Evolutionary conservation across 2,888 invertebrate genomes (phyloP).

Genomic region (Galerucella nymphaeae): DNA sequence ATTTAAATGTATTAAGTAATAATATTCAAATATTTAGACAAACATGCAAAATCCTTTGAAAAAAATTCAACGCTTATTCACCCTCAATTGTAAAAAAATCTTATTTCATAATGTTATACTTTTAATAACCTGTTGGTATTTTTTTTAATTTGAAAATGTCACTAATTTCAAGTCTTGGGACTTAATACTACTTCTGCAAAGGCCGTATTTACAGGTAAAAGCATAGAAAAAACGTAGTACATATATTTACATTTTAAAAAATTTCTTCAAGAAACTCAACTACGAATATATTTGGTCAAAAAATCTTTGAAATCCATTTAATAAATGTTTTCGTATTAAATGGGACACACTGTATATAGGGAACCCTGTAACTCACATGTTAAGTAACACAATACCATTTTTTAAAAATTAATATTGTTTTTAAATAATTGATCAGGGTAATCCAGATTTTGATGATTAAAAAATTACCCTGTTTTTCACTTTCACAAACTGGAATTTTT

Average conservation of each 20-base stretch:
- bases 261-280: neutral
- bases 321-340: too few species aligned
- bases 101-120: neutral
- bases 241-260: constrained; percentile 9
- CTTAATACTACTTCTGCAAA: constrained; percentile 4
- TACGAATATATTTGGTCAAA: constrained; percentile 12
- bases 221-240: neutral
- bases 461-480: constrained; percentile 5
- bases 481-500: constrained; percentile 53
- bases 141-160: neutral
- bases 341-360: neutral
- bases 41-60: too few species aligned
- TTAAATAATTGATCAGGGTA: neutral
- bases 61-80: too few species aligned
- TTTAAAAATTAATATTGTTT: neutral
- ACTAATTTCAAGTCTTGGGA: constrained; percentile 10
- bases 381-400: constrained; percentile 4
- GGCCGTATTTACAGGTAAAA: constrained; percentile 9
- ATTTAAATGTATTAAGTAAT: neutral
- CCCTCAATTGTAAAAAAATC: too few species aligned
- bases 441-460: neutral
- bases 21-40: neutral
- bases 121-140: neutral
- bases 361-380: neutral
- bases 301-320: neutral